Evolutionary conservation across 2,797 vertebrate species (phyloP).

Genomic region (Iguana delicatissima): DNA sequence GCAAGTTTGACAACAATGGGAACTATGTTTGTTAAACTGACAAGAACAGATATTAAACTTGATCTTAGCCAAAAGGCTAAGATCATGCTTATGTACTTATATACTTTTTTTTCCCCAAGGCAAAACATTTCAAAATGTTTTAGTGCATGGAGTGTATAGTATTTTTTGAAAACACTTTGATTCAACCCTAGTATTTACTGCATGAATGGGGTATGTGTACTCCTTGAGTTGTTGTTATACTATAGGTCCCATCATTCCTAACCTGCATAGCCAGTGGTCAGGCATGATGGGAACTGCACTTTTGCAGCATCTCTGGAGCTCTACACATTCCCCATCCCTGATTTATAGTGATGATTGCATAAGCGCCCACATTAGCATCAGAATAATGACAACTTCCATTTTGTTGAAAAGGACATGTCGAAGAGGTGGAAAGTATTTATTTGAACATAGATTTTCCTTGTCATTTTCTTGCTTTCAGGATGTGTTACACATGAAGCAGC

Average conservation of each 20-base stretch:
- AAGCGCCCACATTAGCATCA: background rate
- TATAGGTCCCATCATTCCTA: background rate
- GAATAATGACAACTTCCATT: background rate
- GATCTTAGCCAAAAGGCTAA: too few species aligned
- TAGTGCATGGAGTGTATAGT: background rate
- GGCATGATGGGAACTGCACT: background rate
- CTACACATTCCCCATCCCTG: background rate
- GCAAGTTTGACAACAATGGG: background rate
- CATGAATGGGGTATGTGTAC: background rate
- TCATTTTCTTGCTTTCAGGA: conserved; percentile 67
- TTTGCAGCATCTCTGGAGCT: background rate
- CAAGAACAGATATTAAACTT: too few species aligned
- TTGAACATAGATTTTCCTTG: conserved; percentile 26
- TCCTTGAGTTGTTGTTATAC: background rate
- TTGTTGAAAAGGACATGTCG: conserved; percentile 18
- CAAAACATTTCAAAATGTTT: background rate
- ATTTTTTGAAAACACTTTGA: background rate
- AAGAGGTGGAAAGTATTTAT: conserved; percentile 36
- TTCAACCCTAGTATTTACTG: background rate
- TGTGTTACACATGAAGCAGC: conserved; percentile 67
- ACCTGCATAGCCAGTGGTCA: background rate
- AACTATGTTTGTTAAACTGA: too few species aligned
- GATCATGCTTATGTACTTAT: too few species aligned
- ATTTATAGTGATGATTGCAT: background rate
- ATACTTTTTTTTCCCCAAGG: background rate